Evolutionary conservation across 2,888 invertebrate species (phyloP).

Genomic region (Chalcis sispes): DNA sequence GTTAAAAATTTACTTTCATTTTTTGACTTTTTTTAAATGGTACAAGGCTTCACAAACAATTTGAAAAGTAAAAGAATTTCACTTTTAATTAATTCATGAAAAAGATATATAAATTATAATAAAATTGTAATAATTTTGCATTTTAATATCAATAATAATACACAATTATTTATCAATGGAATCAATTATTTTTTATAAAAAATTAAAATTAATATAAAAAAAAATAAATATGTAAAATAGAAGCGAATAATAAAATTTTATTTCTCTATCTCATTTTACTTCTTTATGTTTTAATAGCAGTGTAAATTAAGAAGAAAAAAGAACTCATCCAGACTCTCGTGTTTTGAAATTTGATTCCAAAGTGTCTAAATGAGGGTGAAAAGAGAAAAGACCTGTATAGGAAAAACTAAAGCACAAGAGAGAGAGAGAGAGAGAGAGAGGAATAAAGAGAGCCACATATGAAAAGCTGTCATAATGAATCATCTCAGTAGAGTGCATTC

Average conservation of each 20-base stretch:
- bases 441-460: constrained; percentile 67
- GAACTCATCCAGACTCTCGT: constrained; percentile 38
- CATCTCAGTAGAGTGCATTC: constrained; percentile 68
- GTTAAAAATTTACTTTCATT: no score
- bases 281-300: constrained; percentile 5
- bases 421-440: constrained; percentile 56
- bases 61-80: background rate
- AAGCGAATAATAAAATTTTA: background rate
- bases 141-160: background rate
- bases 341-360: constrained; percentile 56
- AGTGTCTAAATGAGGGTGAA: constrained; percentile 49
- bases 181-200: no score
- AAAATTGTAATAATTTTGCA: background rate
- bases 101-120: constrained; percentile 27
- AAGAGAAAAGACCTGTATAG: constrained; percentile 45
- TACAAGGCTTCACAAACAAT: no score
- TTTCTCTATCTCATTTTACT: background rate
- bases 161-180: background rate
- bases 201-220: background rate
- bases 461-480: constrained; percentile 75
- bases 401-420: constrained; percentile 47
- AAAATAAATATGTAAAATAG: background rate
- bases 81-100: background rate
- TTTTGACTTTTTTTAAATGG: no score
- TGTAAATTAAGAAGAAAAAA: constrained; percentile 42